Base-by-base conservation (phyloP, 2,113 vertebrate species). In the Cyanocitta stelleri region DNA sequence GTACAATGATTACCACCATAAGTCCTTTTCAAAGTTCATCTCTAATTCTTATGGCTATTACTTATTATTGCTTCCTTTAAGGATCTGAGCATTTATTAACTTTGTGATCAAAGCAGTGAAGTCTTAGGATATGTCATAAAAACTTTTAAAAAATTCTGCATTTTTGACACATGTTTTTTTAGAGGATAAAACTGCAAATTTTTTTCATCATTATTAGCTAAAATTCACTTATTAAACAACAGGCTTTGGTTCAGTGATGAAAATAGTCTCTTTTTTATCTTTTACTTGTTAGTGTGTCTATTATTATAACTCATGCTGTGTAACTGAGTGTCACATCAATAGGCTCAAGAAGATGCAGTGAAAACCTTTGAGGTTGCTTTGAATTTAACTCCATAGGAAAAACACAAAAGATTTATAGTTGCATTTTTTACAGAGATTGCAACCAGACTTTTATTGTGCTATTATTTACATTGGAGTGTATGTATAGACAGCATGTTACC, bases 201-300 rank as follows among this genome's bases (percentile, higher is more conserved):
- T 89, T 73, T 37, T 69, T 89, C 88, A 27, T 73, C 51, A 63
- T 81, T 93, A 61, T 90, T 96, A 87, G 35, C 37, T 87, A 83
- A 90, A 74, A 78, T 84, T 80, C 41, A 46, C n/a, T 64, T 93
- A 76, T 86, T 82, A 79, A 94, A 74, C 51, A 92, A 93, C 23
- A 94, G 39, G 22, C 4, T 78, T 69, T 80, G 10, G 10, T 76
- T 87, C 71, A 76, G 37, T 66, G 39, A 66, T 51, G 63, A 68
- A 85, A 93, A 89, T 19, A 89, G 27, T 62, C 11, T 46, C 6
- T 39, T 87, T 86, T 91, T 84, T 59, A 76, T 93, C 18, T 80
- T 85, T 82, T 26, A 37, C 54, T 91, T 68, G 23, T 78, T 93
- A 81, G 32, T 59, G 16, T 39, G 24, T 90, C 64, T 94, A 54